These are phyloP conservation scores for Forbesichthys papilliferus DNA, from an alignment of 2,113 vertebrate species.

Conservation along the genomic window DNA sequence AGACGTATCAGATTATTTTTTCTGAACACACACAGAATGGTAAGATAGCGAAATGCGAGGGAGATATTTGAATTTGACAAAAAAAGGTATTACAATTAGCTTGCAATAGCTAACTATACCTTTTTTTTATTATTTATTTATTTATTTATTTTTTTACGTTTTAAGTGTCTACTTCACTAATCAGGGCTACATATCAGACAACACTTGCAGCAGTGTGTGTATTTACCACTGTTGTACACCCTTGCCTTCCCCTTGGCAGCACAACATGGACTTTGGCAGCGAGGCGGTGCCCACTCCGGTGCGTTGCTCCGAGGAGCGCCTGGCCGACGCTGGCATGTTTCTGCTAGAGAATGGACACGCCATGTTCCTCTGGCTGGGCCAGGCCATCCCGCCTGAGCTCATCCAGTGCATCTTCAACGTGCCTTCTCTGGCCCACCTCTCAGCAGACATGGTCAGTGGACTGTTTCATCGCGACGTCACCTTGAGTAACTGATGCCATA, in stretches of 20 bases:
- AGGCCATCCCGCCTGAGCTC: slow-evolving; percentile 81
- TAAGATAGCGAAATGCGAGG: too few relatives aligned
- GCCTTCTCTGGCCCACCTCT: slow-evolving; percentile 87
- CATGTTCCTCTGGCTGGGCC: slow-evolving; percentile 91
- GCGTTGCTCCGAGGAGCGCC: slow-evolving; percentile 89
- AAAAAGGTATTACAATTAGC: too few relatives aligned
- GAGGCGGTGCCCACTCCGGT: slow-evolving; percentile 72
- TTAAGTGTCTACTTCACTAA: too few relatives aligned
- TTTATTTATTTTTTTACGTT: too few relatives aligned
- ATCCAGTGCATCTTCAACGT: slow-evolving; percentile 89
- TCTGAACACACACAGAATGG: too few relatives aligned
- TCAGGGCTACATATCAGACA: too few relatives aligned
- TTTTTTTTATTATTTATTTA: too few relatives aligned
- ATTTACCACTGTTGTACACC: too few relatives aligned
- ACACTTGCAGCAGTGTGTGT: too few relatives aligned
- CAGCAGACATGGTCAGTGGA: slow-evolving; percentile 78
- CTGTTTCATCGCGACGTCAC: neutral
- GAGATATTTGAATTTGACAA: too few relatives aligned
- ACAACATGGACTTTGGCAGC: slow-evolving; percentile 79
- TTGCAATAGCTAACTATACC: too few relatives aligned
- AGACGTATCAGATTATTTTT: too few relatives aligned
- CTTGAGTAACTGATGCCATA: neutral
- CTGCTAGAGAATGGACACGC: slow-evolving; percentile 86
- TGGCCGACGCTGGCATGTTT: slow-evolving; percentile 85
- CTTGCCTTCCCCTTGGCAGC: slow-evolving; percentile 67